phyloP scores from a whole-genome alignment of 2,888 invertebrate genomes.

The Marronus borbonicus region DNA sequence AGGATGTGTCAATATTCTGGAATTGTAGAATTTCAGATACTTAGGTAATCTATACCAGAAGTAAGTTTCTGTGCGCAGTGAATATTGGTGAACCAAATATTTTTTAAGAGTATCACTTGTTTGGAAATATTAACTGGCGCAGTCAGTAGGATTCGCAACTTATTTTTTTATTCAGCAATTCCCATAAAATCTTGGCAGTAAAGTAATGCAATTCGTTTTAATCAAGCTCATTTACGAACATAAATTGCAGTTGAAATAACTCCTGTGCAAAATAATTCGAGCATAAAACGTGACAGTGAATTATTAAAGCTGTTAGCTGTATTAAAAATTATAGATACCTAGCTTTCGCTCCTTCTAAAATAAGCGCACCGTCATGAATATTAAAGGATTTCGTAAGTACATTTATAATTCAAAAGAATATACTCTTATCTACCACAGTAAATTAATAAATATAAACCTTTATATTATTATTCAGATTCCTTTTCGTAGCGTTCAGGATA shows the following conservation, averaged over 20 bases:
- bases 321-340: slow-evolving; percentile 20
- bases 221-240: neutral
- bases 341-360: neutral
- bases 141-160: no score
- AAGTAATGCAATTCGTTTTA: neutral
- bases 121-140: no score
- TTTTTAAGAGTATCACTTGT: no score
- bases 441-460: slow-evolving; percentile 15
- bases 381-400: neutral
- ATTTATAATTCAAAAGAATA: slow-evolving; percentile 25
- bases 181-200: neutral
- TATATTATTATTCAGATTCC: slow-evolving; percentile 18
- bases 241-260: slow-evolving; percentile 9
- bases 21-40: no score
- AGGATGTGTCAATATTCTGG: no score
- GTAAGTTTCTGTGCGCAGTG: no score
- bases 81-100: no score
- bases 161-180: no score
- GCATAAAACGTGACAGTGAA: slow-evolving; percentile 3
- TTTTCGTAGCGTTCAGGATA: neutral
- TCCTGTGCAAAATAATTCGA: neutral
- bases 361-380: neutral
- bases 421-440: slow-evolving; percentile 21
- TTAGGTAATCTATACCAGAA: no score
- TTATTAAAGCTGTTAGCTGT: slow-evolving; percentile 23